phyloP scores from a whole-genome alignment of 2,888 invertebrate species.

The Pristionchus arcanus region DNA sequence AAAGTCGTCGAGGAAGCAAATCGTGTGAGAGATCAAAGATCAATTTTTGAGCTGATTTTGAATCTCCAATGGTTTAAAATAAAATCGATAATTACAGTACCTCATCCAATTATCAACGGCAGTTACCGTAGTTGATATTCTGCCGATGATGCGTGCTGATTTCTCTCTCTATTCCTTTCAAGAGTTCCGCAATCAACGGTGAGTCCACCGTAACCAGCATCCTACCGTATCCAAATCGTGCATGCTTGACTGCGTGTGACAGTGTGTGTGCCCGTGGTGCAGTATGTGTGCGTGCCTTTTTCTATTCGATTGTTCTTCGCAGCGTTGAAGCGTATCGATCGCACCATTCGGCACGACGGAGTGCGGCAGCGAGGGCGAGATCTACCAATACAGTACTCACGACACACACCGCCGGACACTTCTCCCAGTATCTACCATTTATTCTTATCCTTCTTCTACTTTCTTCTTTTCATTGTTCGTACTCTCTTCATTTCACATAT shows the following conservation, averaged over 20 bases:
- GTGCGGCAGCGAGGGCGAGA: constrained; percentile 27
- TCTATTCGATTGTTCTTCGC: constrained; percentile 40
- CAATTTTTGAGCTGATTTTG: neutral
- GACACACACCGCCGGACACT: constrained; percentile 9
- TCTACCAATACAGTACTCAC: constrained; percentile 31
- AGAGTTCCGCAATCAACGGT: constrained; percentile 71
- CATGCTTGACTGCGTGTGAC: constrained; percentile 14
- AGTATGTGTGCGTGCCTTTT: constrained; percentile 39
- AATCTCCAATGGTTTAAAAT: neutral
- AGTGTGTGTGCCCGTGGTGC: constrained; percentile 3
- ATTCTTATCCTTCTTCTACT: constrained; percentile 30
- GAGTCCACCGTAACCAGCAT: constrained; percentile 27
- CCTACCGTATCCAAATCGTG: neutral
- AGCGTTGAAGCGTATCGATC: constrained; percentile 42
- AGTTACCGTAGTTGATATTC: constrained; percentile 73
- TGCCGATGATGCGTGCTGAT: constrained; percentile 73
- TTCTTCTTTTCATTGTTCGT: neutral
- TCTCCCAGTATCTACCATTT: constrained; percentile 40
- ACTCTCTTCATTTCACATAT: constrained; percentile 15
- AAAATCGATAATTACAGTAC: constrained; percentile 65
- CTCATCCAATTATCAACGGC: constrained; percentile 75
- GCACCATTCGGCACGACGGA: constrained; percentile 41
- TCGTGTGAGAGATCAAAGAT: constrained; percentile 59
- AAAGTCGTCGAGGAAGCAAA: constrained; percentile 75
- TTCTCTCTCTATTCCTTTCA: constrained; percentile 75